These are phyloP conservation scores for Clarias batrachus DNA, from an alignment of 2,113 vertebrate genomes.

Conservation along the genomic window DNA sequence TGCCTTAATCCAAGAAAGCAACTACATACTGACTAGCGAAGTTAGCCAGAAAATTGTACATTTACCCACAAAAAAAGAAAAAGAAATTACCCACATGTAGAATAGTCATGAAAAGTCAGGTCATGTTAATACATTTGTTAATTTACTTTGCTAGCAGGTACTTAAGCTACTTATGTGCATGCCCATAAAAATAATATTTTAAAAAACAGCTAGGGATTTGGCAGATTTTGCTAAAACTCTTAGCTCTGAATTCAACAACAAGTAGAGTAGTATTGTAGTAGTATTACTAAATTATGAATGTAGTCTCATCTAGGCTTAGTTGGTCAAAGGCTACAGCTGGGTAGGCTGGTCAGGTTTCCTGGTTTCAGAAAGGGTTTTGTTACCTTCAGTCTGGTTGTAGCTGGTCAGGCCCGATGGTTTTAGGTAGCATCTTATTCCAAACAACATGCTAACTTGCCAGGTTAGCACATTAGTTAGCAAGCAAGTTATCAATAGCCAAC, in stretches of 20 bases:
- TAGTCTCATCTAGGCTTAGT: background rate
- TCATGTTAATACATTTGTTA: background rate
- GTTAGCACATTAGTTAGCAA: background rate
- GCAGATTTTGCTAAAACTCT: background rate
- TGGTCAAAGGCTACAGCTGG: background rate
- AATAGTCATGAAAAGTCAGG: too few relatives aligned
- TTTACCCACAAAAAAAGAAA: too few relatives aligned
- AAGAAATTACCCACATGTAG: too few relatives aligned
- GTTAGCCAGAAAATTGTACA: background rate
- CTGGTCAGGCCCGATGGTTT: background rate
- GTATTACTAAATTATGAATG: background rate
- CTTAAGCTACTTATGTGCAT: background rate
- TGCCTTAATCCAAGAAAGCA: background rate
- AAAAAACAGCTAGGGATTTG: background rate
- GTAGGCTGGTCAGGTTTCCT: background rate
- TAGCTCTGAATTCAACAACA: background rate
- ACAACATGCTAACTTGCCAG: background rate
- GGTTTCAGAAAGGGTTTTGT: background rate
- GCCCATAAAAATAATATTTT: background rate
- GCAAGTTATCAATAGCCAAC: background rate
- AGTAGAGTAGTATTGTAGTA: too few relatives aligned
- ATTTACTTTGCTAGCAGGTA: background rate
- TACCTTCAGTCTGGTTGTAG: background rate
- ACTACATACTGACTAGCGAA: background rate
- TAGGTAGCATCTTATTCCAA: background rate